Percentiles rank a stretch among this genome's conserved stretches.
Evolutionary conservation across 2,797 vertebrate genomes (phyloP).

Genomic region (Rhinichthys osculus): DNA sequence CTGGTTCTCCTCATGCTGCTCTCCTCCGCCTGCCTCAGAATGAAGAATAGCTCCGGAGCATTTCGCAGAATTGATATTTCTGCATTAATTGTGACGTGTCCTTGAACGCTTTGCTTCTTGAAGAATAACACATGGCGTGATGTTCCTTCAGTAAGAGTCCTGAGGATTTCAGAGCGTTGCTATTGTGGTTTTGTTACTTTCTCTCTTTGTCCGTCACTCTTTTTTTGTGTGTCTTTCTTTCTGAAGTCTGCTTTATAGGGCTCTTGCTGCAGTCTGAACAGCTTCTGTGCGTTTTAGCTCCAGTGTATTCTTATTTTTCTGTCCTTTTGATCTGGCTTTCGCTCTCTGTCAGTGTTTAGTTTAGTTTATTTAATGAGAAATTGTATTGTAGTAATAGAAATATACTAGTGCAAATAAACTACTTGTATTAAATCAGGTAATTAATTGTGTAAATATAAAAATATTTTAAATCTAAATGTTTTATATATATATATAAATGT

Average conservation of each 20-base stretch:
- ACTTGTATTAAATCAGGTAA: background rate
- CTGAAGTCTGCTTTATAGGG: no score
- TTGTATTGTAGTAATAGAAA: background rate
- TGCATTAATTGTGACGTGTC: constrained; percentile 18
- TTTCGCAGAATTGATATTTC: background rate
- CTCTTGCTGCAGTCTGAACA: background rate
- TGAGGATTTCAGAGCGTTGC: background rate
- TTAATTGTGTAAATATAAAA: background rate
- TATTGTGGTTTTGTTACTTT: background rate
- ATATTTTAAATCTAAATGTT: background rate
- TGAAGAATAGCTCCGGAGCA: constrained; percentile 13
- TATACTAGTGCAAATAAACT: background rate
- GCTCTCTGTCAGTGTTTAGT: background rate
- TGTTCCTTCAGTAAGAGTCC: background rate
- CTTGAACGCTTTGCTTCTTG: constrained; percentile 14
- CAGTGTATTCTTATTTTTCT: background rate
- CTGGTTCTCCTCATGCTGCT: background rate
- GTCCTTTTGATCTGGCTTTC: background rate
- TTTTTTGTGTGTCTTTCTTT: background rate
- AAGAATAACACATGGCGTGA: background rate
- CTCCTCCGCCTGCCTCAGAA: constrained; percentile 4
- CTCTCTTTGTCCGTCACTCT: background rate
- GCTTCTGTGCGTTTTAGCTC: background rate
- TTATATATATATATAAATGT: no score
- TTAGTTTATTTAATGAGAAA: background rate